phyloP scores from a whole-genome alignment of 2,888 invertebrate species.

The Macrophya alboannulata region DNA sequence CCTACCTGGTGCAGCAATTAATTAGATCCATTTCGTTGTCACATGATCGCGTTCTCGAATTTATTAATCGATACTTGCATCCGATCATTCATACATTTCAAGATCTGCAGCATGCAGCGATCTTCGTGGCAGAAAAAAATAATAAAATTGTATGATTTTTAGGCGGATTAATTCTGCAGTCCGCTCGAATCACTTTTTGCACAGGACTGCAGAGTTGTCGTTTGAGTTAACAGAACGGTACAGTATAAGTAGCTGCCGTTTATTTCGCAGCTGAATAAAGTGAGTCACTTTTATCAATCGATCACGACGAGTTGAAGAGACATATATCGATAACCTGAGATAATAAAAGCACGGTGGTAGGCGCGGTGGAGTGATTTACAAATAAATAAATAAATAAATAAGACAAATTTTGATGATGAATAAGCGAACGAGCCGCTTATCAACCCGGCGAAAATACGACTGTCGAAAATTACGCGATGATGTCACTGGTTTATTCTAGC shows the following conservation, averaged over 20 bases:
- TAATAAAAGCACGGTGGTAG: background rate
- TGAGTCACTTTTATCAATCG: conserved; percentile 13
- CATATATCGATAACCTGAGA: background rate
- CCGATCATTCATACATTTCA: background rate
- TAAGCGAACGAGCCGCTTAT: conserved; percentile 7
- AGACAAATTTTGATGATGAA: background rate
- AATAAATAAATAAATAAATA: background rate
- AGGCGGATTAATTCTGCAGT: too few relatives aligned
- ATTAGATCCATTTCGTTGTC: conserved; percentile 19
- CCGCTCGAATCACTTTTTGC: background rate
- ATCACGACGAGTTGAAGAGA: background rate
- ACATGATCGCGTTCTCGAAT: background rate
- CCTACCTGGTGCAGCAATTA: conserved; percentile 38
- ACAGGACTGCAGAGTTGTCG: background rate
- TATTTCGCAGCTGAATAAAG: background rate
- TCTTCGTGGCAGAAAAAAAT: too few relatives aligned
- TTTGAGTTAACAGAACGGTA: background rate
- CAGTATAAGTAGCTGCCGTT: background rate
- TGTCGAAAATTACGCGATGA: conserved; percentile 37
- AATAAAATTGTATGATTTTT: too few relatives aligned
- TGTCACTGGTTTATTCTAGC: conserved; percentile 49
- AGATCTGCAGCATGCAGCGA: background rate
- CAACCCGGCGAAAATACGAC: conserved; percentile 40
- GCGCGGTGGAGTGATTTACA: background rate
- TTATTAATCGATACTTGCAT: background rate